Percentiles rank a stretch among this genome's conserved stretches.
Evolutionary conservation across 2,888 invertebrate species (phyloP).

Genomic region (Lumbricus terrestris): DNA sequence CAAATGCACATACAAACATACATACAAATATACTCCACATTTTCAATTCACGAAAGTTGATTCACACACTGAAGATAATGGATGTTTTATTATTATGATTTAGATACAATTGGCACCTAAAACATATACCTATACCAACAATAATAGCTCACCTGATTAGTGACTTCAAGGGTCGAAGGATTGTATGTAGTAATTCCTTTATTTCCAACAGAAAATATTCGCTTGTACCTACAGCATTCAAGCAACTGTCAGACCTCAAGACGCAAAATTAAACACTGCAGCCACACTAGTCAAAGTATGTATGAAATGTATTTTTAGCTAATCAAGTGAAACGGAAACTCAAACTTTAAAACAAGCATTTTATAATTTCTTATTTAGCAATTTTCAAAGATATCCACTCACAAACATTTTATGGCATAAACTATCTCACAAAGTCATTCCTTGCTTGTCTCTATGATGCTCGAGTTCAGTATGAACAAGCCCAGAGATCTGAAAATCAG

Average conservation of each 20-base stretch:
- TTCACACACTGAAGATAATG: too few species aligned
- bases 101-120: too few species aligned
- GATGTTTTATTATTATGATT: too few species aligned
- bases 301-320: background rate
- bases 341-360: background rate
- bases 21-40: too few species aligned
- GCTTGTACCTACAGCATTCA: slow-evolving; percentile 73
- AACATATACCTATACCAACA: background rate
- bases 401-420: background rate
- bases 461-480: too few species aligned
- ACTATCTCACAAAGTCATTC: background rate
- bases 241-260: background rate
- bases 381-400: background rate
- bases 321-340: background rate
- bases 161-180: slow-evolving; percentile 82
- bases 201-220: slow-evolving; percentile 93
- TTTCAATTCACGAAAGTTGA: too few species aligned
- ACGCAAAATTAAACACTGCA: background rate
- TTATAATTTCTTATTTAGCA: background rate
- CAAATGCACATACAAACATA: too few species aligned
- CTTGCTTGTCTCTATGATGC: background rate
- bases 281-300: background rate
- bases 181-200: slow-evolving; percentile 95
- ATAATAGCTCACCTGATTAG: slow-evolving; percentile 74
- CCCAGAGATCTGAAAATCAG: too few species aligned